Conservation (phyloP, 2,797 vertebrate species). For the Decapterus maruadsi region DNA sequence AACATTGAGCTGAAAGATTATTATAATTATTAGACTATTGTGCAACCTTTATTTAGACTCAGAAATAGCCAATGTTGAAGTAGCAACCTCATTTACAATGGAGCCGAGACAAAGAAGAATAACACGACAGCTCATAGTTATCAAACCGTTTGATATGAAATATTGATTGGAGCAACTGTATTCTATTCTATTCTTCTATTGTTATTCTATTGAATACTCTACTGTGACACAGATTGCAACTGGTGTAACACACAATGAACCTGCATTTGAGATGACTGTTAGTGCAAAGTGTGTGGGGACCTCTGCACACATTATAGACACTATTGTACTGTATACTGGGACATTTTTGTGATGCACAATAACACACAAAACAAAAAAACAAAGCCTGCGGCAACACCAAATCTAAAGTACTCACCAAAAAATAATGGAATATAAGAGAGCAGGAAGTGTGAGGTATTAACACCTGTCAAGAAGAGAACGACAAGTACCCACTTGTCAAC, state of each 20-base stretch:
- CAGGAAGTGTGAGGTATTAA: slow-evolving; percentile 36
- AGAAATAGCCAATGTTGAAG: too few relatives aligned
- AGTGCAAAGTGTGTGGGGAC: not conserved
- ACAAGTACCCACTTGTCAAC: slow-evolving; percentile 58
- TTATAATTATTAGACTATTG: too few relatives aligned
- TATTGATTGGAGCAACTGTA: not conserved
- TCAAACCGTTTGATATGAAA: not conserved
- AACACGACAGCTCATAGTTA: too few relatives aligned
- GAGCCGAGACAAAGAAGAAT: too few relatives aligned
- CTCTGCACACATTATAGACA: not conserved
- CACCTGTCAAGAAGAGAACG: slow-evolving; percentile 48
- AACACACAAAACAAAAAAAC: not conserved
- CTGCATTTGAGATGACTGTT: not conserved
- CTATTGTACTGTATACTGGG: too few relatives aligned
- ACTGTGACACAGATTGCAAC: not conserved
- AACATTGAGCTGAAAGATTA: not conserved
- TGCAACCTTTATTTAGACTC: too few relatives aligned
- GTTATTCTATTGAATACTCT: not conserved
- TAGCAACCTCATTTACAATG: too few relatives aligned
- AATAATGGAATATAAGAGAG: slow-evolving; percentile 12
- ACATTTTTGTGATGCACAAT: not conserved
- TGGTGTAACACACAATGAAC: not conserved
- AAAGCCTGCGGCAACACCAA: not conserved
- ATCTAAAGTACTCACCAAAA: slow-evolving; percentile 34
- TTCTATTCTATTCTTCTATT: not conserved